Evolutionary conservation across 2,113 vertebrate genomes (phyloP).

Genomic region (Oxyura jamaicensis): DNA sequence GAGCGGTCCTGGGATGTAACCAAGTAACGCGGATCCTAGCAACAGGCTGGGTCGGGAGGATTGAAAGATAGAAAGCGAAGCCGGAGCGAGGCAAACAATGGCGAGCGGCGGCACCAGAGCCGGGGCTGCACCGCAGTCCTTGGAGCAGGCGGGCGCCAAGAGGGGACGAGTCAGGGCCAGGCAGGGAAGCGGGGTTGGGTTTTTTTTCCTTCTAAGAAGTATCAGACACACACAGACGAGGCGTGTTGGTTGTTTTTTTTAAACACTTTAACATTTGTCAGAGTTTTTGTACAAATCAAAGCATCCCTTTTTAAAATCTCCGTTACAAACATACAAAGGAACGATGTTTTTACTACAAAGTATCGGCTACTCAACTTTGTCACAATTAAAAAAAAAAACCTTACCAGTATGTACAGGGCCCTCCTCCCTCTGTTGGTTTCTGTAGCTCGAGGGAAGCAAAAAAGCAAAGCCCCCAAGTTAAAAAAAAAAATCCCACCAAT

Average conservation of each 20-base stretch:
- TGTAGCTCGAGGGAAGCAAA: slow-evolving; percentile 35
- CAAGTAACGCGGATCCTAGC: slow-evolving; percentile 40
- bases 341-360: slow-evolving; percentile 77
- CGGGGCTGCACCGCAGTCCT: not conserved
- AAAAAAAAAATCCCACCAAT: slow-evolving; percentile 46
- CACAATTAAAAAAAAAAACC: slow-evolving; percentile 46
- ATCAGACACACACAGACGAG: not conserved
- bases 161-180: not conserved
- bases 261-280: slow-evolving; percentile 76
- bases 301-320: slow-evolving; percentile 75
- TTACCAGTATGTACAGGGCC: slow-evolving; percentile 46
- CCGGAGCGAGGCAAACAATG: not conserved
- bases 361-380: slow-evolving; percentile 59
- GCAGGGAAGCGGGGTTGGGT: not conserved
- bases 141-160: not conserved
- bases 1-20: slow-evolving; percentile 21
- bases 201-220: not conserved
- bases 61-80: slow-evolving; percentile 35
- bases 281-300: slow-evolving; percentile 81
- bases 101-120: not conserved
- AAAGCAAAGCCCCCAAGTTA: slow-evolving; percentile 63
- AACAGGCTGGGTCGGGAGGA: slow-evolving; percentile 25
- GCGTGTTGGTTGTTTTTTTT: slow-evolving; percentile 55
- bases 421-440: slow-evolving; percentile 51
- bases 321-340: slow-evolving; percentile 83